These are phyloP conservation scores for Rhipidura dahli DNA, from an alignment of 2,113 vertebrate species.

Conservation along the genomic window DNA sequence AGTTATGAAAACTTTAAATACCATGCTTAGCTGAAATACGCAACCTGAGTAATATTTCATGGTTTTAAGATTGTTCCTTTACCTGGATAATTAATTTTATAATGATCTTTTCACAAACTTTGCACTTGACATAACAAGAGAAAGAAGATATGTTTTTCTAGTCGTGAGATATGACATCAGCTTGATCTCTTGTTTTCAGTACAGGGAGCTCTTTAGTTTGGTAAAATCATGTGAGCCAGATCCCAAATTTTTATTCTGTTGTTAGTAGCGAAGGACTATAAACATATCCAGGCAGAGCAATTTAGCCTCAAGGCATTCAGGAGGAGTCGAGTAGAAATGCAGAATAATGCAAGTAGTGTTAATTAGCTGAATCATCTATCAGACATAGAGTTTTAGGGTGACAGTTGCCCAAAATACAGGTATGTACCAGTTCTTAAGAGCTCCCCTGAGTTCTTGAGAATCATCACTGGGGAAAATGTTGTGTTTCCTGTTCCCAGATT, in stretches of 20 bases:
- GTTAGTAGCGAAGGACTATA: not conserved
- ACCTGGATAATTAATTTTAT: not conserved
- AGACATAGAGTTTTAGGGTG: not conserved
- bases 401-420: not conserved
- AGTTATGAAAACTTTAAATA: not conserved
- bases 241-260: not conserved
- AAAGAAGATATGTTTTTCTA: not conserved
- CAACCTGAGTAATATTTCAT: not conserved
- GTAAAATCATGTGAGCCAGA: not conserved
- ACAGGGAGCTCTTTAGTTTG: not conserved
- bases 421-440: not conserved
- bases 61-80: not conserved
- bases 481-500: not conserved
- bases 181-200: not conserved
- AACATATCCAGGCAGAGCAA: not conserved
- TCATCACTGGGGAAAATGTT: not conserved
- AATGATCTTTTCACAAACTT: not conserved
- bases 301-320: not conserved
- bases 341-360: not conserved
- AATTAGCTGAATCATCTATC: not conserved
- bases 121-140: not conserved
- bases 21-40: not conserved
- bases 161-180: rapidly evolving
- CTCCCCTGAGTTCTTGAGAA: not conserved
- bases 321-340: not conserved